Evolutionary conservation across 2,113 vertebrate genomes (phyloP).

Genomic region (Dryoscopus gambensis): DNA sequence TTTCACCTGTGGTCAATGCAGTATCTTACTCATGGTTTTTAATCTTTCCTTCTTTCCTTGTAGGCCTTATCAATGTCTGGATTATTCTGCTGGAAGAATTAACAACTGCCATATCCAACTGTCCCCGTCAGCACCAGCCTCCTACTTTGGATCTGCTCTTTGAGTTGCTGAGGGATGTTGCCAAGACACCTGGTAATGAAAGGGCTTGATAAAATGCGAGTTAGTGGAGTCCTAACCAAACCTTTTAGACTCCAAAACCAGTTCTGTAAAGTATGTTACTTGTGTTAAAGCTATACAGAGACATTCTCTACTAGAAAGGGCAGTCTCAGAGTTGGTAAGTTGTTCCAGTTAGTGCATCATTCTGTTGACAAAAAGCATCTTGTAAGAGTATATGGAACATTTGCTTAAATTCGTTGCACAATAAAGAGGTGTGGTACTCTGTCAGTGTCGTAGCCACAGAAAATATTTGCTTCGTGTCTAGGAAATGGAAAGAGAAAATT

Average conservation of each 20-base stretch:
- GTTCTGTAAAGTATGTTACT: neutral
- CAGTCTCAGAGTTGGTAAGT: neutral
- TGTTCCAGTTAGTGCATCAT: neutral
- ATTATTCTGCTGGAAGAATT: constrained; percentile 93
- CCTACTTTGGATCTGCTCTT: constrained; percentile 94
- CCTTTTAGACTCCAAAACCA: neutral
- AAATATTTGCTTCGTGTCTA: neutral
- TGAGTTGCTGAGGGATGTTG: constrained; percentile 86
- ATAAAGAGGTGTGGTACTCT: neutral
- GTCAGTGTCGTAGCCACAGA: accelerated
- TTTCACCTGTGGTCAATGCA: neutral
- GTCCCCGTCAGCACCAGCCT: constrained; percentile 94
- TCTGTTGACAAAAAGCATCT: neutral
- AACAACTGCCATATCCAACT: constrained; percentile 92
- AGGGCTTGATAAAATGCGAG: neutral
- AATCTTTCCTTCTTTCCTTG: neutral
- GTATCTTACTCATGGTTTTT: neutral
- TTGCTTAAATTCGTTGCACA: neutral
- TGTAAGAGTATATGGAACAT: neutral
- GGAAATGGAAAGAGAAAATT: neutral
- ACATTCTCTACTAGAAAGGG: neutral
- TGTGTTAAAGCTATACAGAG: neutral
- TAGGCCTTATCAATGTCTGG: constrained; percentile 97
- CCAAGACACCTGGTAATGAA: constrained; percentile 83
- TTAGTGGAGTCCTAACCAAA: neutral